A percentile compares a stretch with the other conserved stretches of the same genome.
These are phyloP conservation scores for Cryptocheilus praepositus DNA, from an alignment of 2,888 invertebrate genomes.

Conservation along the genomic window DNA sequence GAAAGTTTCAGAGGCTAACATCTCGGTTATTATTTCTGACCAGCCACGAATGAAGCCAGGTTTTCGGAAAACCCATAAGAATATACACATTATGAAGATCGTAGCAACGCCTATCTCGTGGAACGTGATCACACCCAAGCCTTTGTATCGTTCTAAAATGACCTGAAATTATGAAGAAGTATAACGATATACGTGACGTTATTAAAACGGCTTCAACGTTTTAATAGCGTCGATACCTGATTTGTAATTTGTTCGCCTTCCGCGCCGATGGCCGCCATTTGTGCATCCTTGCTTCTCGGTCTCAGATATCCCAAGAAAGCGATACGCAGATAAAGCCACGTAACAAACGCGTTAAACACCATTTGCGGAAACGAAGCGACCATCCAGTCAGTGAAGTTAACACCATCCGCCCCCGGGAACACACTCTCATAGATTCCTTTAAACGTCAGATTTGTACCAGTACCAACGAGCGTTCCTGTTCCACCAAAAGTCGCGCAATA, in stretches of 20 bases:
- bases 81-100: conserved; percentile 75
- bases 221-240: conserved; percentile 39
- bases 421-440: conserved; percentile 70
- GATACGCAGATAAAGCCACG: conserved; percentile 75
- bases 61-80: conserved; percentile 78
- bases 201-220: too few species aligned
- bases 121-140: conserved; percentile 74
- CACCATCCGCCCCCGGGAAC: conserved; percentile 63
- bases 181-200: neutral
- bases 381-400: conserved; percentile 76
- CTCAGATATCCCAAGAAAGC: conserved; percentile 65
- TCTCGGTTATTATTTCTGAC: conserved; percentile 67
- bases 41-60: conserved; percentile 79
- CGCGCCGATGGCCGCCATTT: conserved; percentile 52
- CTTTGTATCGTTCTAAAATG: conserved; percentile 72
- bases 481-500: conserved; percentile 73
- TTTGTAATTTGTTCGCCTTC: conserved; percentile 66
- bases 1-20: conserved; percentile 41
- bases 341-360: conserved; percentile 70
- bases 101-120: conserved; percentile 71
- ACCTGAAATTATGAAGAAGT: conserved; percentile 53
- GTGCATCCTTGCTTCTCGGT: conserved; percentile 59
- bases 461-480: conserved; percentile 74
- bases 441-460: conserved; percentile 73
- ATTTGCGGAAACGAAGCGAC: conserved; percentile 75